Conservation (phyloP, 1,140 invertebrate genomes). For the Olivierus martensii region DNA sequence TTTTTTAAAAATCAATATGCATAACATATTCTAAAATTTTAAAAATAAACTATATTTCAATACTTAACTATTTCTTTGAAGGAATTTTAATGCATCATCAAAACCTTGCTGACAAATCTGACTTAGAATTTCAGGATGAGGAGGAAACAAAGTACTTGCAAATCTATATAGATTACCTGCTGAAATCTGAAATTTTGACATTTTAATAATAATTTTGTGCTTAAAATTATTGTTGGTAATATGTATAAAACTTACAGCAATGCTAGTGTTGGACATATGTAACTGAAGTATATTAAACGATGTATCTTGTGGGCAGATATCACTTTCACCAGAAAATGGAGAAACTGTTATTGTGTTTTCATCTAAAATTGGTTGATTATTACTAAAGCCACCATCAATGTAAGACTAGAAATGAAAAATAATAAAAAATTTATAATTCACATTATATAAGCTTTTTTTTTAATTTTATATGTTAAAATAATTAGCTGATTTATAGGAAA, state of each 20-base stretch:
- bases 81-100: constrained; percentile 83
- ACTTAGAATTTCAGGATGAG: constrained; percentile 73
- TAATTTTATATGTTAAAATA: constrained; percentile 31
- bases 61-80: constrained; percentile 65
- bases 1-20: too few species aligned
- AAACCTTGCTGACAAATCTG: constrained; percentile 97
- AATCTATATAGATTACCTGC: constrained; percentile 86
- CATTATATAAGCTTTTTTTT: constrained; percentile 23
- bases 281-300: constrained; percentile 44
- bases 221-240: background rate
- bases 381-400: constrained; percentile 93
- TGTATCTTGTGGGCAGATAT: constrained; percentile 90
- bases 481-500: background rate
- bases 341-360: constrained; percentile 92
- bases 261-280: constrained; percentile 85
- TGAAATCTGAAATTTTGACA: constrained; percentile 45
- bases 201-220: background rate
- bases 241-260: constrained; percentile 59
- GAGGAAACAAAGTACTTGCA: constrained; percentile 82
- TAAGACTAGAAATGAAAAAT: constrained; percentile 43
- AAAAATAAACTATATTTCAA: too few species aligned
- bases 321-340: constrained; percentile 94
- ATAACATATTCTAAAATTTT: too few species aligned
- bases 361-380: constrained; percentile 87
- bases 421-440: background rate